These are phyloP conservation scores for Pituophis catenifer DNA, from an alignment of 2,113 vertebrate species.

Conservation along the genomic window DNA sequence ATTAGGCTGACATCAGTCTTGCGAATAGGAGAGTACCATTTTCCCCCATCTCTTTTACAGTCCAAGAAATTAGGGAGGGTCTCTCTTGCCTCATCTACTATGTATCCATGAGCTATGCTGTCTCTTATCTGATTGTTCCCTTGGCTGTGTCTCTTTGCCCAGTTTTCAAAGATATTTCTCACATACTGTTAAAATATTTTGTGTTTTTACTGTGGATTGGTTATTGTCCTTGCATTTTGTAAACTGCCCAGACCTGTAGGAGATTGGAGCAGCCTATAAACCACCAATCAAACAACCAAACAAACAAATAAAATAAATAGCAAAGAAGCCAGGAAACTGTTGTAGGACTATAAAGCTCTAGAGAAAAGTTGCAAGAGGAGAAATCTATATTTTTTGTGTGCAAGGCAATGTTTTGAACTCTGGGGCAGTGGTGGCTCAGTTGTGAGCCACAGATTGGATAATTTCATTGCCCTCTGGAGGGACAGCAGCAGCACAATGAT, in stretches of 20 bases:
- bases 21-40: too few relatives aligned
- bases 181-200: too few relatives aligned
- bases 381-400: background rate
- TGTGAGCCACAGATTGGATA: background rate
- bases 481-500: background rate
- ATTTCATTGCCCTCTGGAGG: background rate
- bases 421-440: background rate
- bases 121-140: too few relatives aligned
- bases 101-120: too few relatives aligned
- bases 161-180: too few relatives aligned
- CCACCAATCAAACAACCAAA: background rate
- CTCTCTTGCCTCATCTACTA: too few relatives aligned
- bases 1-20: too few relatives aligned
- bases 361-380: background rate
- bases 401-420: background rate
- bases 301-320: background rate
- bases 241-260: background rate
- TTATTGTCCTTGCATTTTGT: background rate
- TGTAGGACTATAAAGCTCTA: too few relatives aligned
- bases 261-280: background rate
- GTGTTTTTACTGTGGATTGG: background rate
- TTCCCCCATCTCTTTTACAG: too few relatives aligned
- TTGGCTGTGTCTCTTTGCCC: too few relatives aligned
- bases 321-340: background rate
- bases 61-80: too few relatives aligned